phyloP scores from a whole-genome alignment of 2,113 vertebrate species.

The Furnarius figulus region DNA sequence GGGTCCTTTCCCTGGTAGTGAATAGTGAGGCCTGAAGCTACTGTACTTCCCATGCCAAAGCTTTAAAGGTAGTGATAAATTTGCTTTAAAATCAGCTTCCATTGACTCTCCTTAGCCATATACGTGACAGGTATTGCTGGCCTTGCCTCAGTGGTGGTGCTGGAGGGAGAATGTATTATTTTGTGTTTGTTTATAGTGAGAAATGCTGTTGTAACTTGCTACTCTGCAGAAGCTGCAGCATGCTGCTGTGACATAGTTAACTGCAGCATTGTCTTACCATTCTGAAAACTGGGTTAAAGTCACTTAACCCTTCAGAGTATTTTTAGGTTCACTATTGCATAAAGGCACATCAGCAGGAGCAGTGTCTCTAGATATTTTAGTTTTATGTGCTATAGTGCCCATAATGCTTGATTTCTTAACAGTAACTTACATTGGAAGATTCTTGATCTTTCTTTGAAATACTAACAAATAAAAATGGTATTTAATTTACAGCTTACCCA shows the following conservation, averaged over 20 bases:
- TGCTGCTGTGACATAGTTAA: background rate
- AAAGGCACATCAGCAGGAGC: background rate
- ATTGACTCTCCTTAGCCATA: background rate
- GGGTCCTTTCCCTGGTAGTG: background rate
- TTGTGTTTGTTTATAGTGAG: background rate
- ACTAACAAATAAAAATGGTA: background rate
- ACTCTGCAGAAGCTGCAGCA: background rate
- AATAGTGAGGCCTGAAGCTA: background rate
- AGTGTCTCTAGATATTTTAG: background rate
- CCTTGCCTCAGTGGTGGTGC: background rate
- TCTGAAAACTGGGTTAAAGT: slow-evolving; percentile 48
- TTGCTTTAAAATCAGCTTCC: background rate
- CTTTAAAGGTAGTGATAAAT: background rate
- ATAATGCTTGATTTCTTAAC: background rate
- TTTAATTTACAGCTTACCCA: slow-evolving; percentile 86
- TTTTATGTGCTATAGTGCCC: background rate
- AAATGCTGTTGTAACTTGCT: background rate
- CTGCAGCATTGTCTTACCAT: background rate
- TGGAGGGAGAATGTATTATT: background rate
- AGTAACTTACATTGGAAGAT: background rate
- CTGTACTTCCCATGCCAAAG: background rate
- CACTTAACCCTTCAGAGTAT: slow-evolving; percentile 19
- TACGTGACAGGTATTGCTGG: background rate
- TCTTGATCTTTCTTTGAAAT: background rate
- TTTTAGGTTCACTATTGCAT: slow-evolving; percentile 8